Base-by-base conservation (phyloP, 2,888 invertebrate species). In the Chaetoderma sp. region DNA sequence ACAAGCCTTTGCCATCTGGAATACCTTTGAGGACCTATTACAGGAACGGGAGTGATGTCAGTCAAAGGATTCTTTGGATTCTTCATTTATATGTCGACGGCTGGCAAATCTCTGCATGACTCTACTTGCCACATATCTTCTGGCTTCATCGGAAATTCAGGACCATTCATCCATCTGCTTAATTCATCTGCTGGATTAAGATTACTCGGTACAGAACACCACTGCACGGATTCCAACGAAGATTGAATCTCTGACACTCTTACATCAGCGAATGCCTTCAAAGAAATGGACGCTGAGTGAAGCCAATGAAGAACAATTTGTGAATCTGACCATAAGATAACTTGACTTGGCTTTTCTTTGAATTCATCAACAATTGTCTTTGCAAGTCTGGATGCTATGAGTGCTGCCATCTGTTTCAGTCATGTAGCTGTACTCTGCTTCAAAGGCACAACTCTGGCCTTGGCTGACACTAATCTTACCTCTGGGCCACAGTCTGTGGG, bases 151-250 rank as follows among this genome's bases (percentile, higher is more conserved):
- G 44, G 23, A 27, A 58, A 58, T 4, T n/a, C 28, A 21, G 44
- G 58, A 4, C 58, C 58, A 6, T 44, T 5, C 6, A 44, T 49
- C 58, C 45, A 58, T 18, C 58, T 33, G 44, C 44, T 44, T 8
- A 58, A 16, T 21, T 58, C 58, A 58, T 58, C 58, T 10, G 58
- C 58, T 10, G 45, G 58, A 18, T 58, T 58, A 10, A 49, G 16
- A 16, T 44, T 28, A 21, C 33, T 32, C 16, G 55, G 55, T 27
- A 55, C 55, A 55, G 16, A 55, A 18, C 55, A 33, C 55, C 55
- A 58, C 4, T 44, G 25, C 3, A 8, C 5, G 6, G 58, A 21
- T 23, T 58, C 58, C 42, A 42, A 58, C 18, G 25, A 44, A 16
- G 21, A 6, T 27, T 58, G 58, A 18, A 58, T 58, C 23, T 58